These are phyloP conservation scores for Linurgus olivaceus DNA, from an alignment of 2,797 vertebrate species.

Conservation along the genomic window DNA sequence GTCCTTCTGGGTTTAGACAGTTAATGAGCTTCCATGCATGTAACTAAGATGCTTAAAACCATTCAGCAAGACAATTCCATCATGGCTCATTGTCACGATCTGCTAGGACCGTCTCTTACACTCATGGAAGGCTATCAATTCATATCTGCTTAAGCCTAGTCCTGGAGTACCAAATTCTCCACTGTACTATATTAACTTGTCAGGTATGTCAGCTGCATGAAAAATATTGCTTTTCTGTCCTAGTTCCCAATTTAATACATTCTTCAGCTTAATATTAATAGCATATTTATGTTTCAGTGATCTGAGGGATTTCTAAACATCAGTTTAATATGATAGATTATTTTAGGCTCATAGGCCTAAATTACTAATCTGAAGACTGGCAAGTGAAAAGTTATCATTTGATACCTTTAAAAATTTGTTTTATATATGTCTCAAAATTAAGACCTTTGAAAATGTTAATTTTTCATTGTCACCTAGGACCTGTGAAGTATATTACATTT, in stretches of 20 bases:
- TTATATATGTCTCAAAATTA: not conserved
- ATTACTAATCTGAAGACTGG: not conserved
- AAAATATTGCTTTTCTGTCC: not conserved
- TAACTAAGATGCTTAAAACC: not conserved
- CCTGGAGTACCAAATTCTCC: not conserved
- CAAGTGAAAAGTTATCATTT: not conserved
- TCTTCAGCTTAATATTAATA: not conserved
- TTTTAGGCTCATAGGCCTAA: not conserved
- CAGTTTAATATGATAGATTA: not conserved
- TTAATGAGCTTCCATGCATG: not conserved
- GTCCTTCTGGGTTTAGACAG: not conserved
- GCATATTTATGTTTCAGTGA: not conserved
- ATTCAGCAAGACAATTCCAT: not conserved
- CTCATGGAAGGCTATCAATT: not conserved
- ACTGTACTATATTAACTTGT: not conserved
- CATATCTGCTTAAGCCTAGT: not conserved
- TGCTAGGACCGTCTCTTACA: no score
- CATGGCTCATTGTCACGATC: not conserved
- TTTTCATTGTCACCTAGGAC: not conserved
- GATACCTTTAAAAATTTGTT: not conserved
- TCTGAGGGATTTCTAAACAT: not conserved
- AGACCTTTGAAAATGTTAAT: not conserved
- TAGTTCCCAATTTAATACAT: not conserved
- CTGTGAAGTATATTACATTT: not conserved
- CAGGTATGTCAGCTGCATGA: not conserved